Percentiles rank a stretch among this genome's conserved stretches.
phyloP scores from a whole-genome alignment of 2,888 invertebrate species.

The Cephus spinipes region DNA sequence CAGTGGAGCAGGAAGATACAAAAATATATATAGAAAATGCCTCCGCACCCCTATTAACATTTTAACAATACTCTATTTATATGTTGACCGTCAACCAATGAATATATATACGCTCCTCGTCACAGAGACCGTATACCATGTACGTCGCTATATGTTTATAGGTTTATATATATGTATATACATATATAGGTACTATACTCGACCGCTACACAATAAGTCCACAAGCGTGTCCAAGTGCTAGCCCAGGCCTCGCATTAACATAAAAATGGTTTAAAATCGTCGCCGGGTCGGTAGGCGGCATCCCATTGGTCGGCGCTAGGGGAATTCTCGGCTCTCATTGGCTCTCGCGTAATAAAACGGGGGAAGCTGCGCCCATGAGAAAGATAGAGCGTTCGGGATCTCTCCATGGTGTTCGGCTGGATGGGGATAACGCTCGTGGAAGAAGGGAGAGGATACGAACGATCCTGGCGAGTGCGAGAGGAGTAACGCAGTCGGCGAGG shows the following conservation, averaged over 20 bases:
- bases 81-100: conserved; percentile 9
- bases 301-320: conserved; percentile 35
- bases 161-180: neutral
- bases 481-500: conserved; percentile 26
- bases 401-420: conserved; percentile 2
- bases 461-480: conserved; percentile 25
- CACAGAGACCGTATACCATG: neutral
- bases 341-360: conserved; percentile 29
- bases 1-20: neutral
- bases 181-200: neutral
- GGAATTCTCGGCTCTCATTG: conserved; percentile 38
- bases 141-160: neutral
- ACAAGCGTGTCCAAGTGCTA: neutral
- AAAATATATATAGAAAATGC: neutral
- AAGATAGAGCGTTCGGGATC: conserved; percentile 21
- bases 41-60: conserved; percentile 50
- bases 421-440: conserved; percentile 25
- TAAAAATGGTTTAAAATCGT: conserved; percentile 52
- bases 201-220: neutral
- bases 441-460: conserved; percentile 20
- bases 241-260: conserved; percentile 38
- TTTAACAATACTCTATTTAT: conserved; percentile 58
- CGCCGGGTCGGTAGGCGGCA: conserved; percentile 2
- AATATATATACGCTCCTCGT: neutral
- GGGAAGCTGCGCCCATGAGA: conserved; percentile 35